Evolutionary conservation across 2,797 vertebrate genomes (phyloP).

Genomic region (Varecia variegata): DNA sequence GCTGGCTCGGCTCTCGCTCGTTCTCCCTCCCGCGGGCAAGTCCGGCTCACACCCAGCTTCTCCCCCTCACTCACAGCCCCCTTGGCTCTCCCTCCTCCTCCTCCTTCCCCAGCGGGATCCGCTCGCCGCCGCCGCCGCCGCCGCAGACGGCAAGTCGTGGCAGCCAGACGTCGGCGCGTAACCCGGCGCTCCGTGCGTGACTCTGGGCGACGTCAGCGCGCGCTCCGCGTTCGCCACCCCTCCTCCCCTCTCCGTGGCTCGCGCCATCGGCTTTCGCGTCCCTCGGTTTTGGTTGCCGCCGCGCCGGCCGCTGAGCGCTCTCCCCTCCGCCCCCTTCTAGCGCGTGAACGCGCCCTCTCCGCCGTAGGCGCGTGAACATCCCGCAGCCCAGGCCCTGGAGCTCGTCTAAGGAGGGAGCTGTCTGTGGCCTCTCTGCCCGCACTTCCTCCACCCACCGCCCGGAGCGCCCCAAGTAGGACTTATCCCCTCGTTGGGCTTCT

Average conservation of each 20-base stretch:
- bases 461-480: neutral
- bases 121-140: constrained; percentile 69
- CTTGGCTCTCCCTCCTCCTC: constrained; percentile 67
- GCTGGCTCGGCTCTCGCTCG: constrained; percentile 63
- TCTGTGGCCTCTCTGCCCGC: neutral
- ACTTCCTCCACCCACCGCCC: neutral
- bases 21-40: constrained; percentile 61
- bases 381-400: constrained; percentile 51
- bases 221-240: constrained; percentile 60
- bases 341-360: constrained; percentile 52
- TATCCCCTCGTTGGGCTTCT: neutral
- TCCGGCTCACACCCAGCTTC: constrained; percentile 59
- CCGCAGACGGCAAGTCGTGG: constrained; percentile 77
- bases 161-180: constrained; percentile 80
- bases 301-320: constrained; percentile 43
- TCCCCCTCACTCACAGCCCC: constrained; percentile 75
- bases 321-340: neutral
- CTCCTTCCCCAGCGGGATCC: constrained; percentile 75
- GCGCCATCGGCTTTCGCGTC: constrained; percentile 62
- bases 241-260: constrained; percentile 51
- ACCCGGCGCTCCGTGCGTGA: constrained; percentile 79
- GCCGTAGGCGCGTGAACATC: constrained; percentile 52
- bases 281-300: constrained; percentile 47
- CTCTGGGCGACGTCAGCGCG: constrained; percentile 79
- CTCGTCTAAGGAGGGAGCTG: neutral